phyloP scores from a whole-genome alignment of 1,140 invertebrate genomes.

The Frieseomelitta varia region DNA sequence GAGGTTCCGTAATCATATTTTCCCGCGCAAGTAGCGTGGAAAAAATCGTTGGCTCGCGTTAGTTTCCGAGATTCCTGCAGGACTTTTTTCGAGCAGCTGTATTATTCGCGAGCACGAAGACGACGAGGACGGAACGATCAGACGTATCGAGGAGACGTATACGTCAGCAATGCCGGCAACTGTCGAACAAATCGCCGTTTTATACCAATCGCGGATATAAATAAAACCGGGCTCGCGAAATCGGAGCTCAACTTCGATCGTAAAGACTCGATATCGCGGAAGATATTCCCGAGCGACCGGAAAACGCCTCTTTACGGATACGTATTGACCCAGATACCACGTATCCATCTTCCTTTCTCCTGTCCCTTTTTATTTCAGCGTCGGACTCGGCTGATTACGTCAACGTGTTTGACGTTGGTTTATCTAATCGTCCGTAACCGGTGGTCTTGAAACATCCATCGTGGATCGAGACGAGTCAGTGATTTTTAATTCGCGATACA shows the following conservation, averaged over 20 bases:
- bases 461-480: neutral
- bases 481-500: neutral
- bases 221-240: constrained; percentile 45
- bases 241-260: constrained; percentile 35
- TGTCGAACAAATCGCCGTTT: constrained; percentile 34
- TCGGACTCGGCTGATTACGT: neutral
- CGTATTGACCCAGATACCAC: neutral
- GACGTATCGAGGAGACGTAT: constrained; percentile 17
- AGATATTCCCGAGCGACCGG: neutral
- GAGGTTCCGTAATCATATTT: neutral
- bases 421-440: neutral
- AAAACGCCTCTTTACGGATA: constrained; percentile 1
- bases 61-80: neutral
- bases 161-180: constrained; percentile 23
- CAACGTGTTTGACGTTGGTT: neutral
- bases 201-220: constrained; percentile 42
- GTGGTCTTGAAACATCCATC: neutral
- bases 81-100: neutral
- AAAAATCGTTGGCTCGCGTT: constrained; percentile 1
- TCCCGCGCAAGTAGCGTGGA: neutral
- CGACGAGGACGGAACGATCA: neutral
- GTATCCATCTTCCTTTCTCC: neutral
- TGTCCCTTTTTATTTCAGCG: neutral
- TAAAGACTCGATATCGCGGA: constrained; percentile 7
- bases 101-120: constrained; percentile 39